These are phyloP conservation scores for Colistium nudipinnis DNA, from an alignment of 2,113 vertebrate genomes.

Conservation along the genomic window DNA sequence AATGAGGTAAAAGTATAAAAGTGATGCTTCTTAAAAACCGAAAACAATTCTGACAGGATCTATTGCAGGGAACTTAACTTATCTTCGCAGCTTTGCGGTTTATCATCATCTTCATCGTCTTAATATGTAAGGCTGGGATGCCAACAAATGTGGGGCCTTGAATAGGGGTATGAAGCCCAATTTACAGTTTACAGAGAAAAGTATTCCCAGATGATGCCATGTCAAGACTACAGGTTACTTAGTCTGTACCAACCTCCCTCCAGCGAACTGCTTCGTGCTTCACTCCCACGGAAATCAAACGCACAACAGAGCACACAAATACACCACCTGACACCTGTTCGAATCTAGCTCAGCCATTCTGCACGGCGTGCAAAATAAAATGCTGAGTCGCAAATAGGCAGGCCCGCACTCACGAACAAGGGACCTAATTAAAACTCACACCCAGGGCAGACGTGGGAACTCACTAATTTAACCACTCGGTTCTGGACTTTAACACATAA, in stretches of 20 bases:
- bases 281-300: slow-evolving; percentile 13
- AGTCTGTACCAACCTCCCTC: not conserved
- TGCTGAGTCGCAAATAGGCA: slow-evolving; percentile 12
- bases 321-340: slow-evolving; percentile 11
- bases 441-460: not conserved
- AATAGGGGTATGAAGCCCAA: too few relatives aligned
- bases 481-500: not conserved
- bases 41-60: not conserved
- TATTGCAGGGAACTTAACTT: not conserved
- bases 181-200: not conserved
- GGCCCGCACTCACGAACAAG: slow-evolving; percentile 9
- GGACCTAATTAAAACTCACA: slow-evolving; percentile 31
- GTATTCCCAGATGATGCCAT: not conserved
- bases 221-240: not conserved
- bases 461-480: not conserved
- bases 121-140: not conserved
- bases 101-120: not conserved
- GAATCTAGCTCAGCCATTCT: slow-evolving; percentile 29
- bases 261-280: not conserved
- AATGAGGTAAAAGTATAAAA: not conserved
- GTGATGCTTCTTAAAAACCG: not conserved
- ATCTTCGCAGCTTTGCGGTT: not conserved
- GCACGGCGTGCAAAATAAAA: slow-evolving; percentile 1
- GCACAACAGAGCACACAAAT: not conserved
- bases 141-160: not conserved